Conservation (phyloP, 2,888 invertebrate species). For the Nasonia oneida region DNA sequence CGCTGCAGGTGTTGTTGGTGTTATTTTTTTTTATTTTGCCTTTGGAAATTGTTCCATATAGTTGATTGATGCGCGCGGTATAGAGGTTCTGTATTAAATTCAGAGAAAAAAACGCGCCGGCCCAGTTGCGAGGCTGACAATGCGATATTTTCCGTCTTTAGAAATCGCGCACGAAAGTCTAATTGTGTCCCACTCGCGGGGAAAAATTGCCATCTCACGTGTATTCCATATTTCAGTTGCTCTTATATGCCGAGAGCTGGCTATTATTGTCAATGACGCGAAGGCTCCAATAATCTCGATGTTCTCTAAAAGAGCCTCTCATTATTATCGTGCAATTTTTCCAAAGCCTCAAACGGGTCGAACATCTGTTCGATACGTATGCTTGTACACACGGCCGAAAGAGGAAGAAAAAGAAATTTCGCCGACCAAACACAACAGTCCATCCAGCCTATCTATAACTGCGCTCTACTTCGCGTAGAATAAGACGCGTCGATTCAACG, state of each 20-base stretch:
- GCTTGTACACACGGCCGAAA: too few relatives aligned
- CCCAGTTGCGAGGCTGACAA: background rate
- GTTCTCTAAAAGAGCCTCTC: background rate
- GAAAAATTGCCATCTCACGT: background rate
- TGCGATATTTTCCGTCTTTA: background rate
- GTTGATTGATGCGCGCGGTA: background rate
- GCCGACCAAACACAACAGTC: background rate
- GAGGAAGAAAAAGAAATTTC: background rate
- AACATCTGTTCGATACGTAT: background rate
- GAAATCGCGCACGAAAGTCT: too few relatives aligned
- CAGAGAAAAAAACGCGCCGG: background rate
- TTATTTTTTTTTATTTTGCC: background rate
- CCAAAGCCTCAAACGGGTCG: background rate
- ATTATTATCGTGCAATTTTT: background rate
- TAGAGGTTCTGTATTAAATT: background rate
- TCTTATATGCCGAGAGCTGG: background rate
- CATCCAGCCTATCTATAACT: background rate
- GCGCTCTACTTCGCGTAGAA: background rate
- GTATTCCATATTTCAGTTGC: background rate
- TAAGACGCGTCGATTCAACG: background rate
- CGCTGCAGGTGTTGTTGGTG: background rate
- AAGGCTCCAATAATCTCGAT: background rate
- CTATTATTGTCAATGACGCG: background rate
- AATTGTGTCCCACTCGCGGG: background rate
- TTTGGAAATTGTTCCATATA: background rate